phyloP scores from a whole-genome alignment of 2,888 invertebrate species.

The Erebia palarica region DNA sequence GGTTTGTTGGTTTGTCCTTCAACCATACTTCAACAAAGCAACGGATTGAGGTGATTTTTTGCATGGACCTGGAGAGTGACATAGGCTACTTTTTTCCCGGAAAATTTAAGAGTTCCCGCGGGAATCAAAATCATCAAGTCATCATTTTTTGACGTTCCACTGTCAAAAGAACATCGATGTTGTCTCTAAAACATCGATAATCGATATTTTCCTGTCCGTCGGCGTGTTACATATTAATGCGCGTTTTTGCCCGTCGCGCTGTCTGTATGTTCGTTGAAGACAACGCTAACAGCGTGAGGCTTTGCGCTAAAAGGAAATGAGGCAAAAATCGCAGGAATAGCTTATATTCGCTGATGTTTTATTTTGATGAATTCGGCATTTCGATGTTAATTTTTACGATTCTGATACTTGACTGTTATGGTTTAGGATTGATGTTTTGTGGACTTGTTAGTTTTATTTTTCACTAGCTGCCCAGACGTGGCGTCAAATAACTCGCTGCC shows the following conservation, averaged over 20 bases:
- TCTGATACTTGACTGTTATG: background rate
- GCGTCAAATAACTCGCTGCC: background rate
- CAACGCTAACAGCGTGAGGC: constrained; percentile 47
- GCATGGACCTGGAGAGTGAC: too few species aligned
- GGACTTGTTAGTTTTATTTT: background rate
- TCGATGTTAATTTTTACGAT: constrained; percentile 13
- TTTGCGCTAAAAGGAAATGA: constrained; percentile 44
- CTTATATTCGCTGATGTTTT: constrained; percentile 15
- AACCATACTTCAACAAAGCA: too few species aligned
- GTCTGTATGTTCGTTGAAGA: constrained; percentile 39
- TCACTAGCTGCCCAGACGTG: background rate
- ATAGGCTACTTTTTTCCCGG: too few species aligned
- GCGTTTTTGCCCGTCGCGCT: constrained; percentile 37
- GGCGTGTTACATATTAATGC: constrained; percentile 36
- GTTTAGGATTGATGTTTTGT: constrained; percentile 25
- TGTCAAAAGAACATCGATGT: background rate
- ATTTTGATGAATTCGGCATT: constrained; percentile 2
- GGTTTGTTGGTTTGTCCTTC: too few species aligned
- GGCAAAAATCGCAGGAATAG: constrained; percentile 35
- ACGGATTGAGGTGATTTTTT: too few species aligned
- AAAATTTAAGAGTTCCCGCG: too few species aligned
- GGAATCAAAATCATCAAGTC: too few species aligned
- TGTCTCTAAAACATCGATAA: constrained; percentile 10
- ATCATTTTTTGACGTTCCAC: background rate
- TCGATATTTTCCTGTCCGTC: constrained; percentile 1